phyloP scores from a whole-genome alignment of 1,140 invertebrate genomes.

The Rhopalosiphum padi region DNA sequence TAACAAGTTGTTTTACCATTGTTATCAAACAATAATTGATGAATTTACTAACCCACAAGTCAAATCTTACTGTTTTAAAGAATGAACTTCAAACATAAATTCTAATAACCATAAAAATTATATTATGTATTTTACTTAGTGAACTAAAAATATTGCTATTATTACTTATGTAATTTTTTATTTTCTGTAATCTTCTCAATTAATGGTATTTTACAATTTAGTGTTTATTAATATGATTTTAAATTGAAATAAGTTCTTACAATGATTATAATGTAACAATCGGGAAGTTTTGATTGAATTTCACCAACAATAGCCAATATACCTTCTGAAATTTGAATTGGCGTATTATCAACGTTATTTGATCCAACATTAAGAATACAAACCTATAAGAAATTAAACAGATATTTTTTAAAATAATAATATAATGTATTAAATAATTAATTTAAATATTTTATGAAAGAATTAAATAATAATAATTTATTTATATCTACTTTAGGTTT shows the following conservation, averaged over 20 bases:
- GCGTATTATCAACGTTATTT: conserved; percentile 81
- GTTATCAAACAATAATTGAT: neutral
- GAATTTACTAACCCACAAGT: too few species aligned
- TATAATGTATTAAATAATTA: neutral
- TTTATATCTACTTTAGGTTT: conserved; percentile 79
- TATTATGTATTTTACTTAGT: too few species aligned
- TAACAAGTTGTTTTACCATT: neutral
- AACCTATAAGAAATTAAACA: conserved; percentile 68
- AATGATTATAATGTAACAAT: conserved; percentile 80
- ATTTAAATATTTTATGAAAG: neutral
- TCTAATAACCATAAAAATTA: too few species aligned
- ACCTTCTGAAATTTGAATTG: conserved; percentile 80
- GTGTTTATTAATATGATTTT: neutral
- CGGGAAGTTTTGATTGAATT: conserved; percentile 78
- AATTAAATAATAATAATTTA: neutral
- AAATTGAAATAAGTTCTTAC: conserved; percentile 68
- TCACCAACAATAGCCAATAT: conserved; percentile 77
- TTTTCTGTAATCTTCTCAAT: too few species aligned
- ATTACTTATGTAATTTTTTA: too few species aligned
- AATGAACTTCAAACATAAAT: too few species aligned
- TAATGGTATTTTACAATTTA: neutral
- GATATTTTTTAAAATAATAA: conserved; percentile 41
- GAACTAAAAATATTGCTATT: too few species aligned
- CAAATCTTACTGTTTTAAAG: too few species aligned
- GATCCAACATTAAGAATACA: conserved; percentile 86